Conservation (phyloP, 2,888 invertebrate species). For the Trimorus sp. region DNA sequence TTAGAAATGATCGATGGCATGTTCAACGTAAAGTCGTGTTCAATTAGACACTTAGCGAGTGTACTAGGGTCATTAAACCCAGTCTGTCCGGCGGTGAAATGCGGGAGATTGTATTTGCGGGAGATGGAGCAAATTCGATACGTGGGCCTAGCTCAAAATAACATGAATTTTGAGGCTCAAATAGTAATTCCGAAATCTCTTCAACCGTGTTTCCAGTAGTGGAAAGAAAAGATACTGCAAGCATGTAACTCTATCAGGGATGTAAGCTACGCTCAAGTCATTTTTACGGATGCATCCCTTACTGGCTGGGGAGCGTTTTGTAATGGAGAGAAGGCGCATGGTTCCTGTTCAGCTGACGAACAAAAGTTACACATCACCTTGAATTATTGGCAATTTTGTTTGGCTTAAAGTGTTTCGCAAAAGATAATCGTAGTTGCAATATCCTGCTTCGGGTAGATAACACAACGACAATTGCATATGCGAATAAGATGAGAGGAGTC, state of each 20-base stretch:
- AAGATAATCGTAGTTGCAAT: not conserved
- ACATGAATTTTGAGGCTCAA: slow-evolving; percentile 8
- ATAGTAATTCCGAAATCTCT: not conserved
- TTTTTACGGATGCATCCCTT: slow-evolving; percentile 24
- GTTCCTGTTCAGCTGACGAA: not conserved
- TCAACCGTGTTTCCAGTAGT: slow-evolving; percentile 2
- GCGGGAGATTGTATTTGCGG: not conserved
- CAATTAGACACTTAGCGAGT: not conserved
- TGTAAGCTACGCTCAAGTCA: not conserved
- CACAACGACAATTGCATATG: not conserved
- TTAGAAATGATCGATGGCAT: not conserved
- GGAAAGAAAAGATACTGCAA: not conserved
- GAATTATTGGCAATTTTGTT: slow-evolving; percentile 9
- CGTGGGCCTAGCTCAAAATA: not conserved
- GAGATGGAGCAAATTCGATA: not conserved
- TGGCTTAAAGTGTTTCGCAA: slow-evolving; percentile 10
- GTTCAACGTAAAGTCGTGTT: not conserved
- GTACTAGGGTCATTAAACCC: not conserved
- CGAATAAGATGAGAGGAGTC: slow-evolving; percentile 5
- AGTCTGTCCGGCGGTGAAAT: not conserved
- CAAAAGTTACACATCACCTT: not conserved
- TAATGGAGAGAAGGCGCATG: not conserved
- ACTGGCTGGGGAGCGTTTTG: slow-evolving; percentile 15
- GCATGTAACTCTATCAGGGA: not conserved
- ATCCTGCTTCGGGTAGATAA: slow-evolving; percentile 16